Percentiles rank a stretch among this genome's conserved stretches.
phyloP scores from a whole-genome alignment of 2,888 invertebrate species.

The Neuroscelio doddi region DNA sequence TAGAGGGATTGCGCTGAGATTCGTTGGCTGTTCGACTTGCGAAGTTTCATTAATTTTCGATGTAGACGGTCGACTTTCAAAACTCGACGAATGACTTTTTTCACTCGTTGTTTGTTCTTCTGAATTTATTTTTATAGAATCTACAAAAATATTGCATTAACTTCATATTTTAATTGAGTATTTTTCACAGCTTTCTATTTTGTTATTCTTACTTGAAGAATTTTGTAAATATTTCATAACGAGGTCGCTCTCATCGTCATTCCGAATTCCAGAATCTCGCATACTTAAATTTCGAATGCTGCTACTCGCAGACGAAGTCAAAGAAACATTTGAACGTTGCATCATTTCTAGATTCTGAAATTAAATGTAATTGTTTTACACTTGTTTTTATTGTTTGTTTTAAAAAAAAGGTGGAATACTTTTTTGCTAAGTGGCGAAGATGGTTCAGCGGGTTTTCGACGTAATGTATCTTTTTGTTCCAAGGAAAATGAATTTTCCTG shows the following conservation, averaged over 20 bases:
- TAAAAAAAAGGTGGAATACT: too few species aligned
- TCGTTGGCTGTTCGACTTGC: slow-evolving; percentile 24
- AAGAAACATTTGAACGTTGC: slow-evolving; percentile 65
- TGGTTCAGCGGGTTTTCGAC: slow-evolving; percentile 68
- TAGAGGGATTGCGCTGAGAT: slow-evolving; percentile 57
- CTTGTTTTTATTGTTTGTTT: too few species aligned
- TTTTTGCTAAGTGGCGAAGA: slow-evolving; percentile 79
- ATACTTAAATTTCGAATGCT: slow-evolving; percentile 16
- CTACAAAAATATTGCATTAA: neutral
- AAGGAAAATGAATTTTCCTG: slow-evolving; percentile 73
- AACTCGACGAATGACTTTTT: neutral
- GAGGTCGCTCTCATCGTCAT: slow-evolving; percentile 31
- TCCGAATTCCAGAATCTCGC: slow-evolving; percentile 18
- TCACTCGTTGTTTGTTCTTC: neutral
- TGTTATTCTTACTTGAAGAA: slow-evolving; percentile 18
- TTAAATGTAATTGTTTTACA: too few species aligned
- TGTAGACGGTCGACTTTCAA: neutral
- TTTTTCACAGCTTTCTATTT: neutral
- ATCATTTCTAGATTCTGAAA: slow-evolving; percentile 74
- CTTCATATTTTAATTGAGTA: neutral
- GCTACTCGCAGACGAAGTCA: neutral
- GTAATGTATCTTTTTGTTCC: slow-evolving; percentile 41
- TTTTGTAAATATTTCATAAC: slow-evolving; percentile 41
- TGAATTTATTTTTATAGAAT: neutral
- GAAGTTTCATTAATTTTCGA: slow-evolving; percentile 11